Base-by-base conservation (phyloP, 2,113 vertebrate species). In the Plecotus auritus region DNA sequence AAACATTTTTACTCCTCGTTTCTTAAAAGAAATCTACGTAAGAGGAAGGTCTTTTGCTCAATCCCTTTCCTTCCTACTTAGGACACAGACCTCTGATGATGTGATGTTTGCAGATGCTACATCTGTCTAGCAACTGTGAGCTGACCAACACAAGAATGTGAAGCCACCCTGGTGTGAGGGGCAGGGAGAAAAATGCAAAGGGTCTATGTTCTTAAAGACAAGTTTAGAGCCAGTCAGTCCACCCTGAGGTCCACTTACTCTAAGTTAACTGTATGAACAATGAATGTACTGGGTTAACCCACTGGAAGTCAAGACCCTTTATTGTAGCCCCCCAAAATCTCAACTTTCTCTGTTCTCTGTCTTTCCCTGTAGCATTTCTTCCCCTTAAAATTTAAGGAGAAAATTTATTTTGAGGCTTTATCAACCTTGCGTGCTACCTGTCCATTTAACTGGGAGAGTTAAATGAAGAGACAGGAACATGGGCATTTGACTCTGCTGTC, bases 401-500 rank as follows among this genome's bases (percentile, higher is more conserved):
- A 93, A 91, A 94, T 42, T 66, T 45, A 59, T 32, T 30, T 76
- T 70, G 70, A 96, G 93, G 66, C 18, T 95, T 96, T 89, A 80
- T 61, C 76, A 89, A 84, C 10, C 42, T 35, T 47, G 42, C 30
- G 49, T 37, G 54, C 30, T 89, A 54, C n/a, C 61, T 70, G 47
- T 86, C 74, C 76, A 42, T 32, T 61, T 61, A 61, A 61, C 3
- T 76, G 56, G 80, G 18, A 67, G 56, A 47, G 28, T 59, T 56
- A 80, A 80, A 84, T 49, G 70, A 94, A 94, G 94, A 89, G 69
- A 94, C 51, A 81, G 87, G 88, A 93, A 17, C 45, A 37, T 76
- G 54, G 78, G n/a, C 91, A 72, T 97, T 76, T 80, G 81, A 96
- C 73, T 85, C 47, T 84, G 17, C 40, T 84, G 82, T 93, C 95